Evolutionary conservation across 2,113 vertebrate species (phyloP).

Genomic region (Myiozetetes cayanensis): DNA sequence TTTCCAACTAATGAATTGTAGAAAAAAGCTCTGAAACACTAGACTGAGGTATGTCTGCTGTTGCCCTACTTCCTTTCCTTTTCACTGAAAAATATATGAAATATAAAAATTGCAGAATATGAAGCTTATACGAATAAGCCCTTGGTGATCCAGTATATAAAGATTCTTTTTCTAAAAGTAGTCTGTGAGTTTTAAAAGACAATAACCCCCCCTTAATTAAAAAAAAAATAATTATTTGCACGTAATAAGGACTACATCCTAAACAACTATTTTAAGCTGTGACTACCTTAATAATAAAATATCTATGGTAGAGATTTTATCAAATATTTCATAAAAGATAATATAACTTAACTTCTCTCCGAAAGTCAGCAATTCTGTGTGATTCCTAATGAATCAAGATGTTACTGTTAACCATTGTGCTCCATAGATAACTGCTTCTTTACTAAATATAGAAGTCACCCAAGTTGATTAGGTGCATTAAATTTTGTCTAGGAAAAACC

Average conservation of each 20-base stretch:
- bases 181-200: not conserved
- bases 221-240: not conserved
- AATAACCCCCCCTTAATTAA: fast-evolving
- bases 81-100: not conserved
- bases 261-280: not conserved
- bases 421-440: not conserved
- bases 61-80: not conserved
- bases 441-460: not conserved
- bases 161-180: not conserved
- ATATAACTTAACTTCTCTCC: not conserved
- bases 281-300: not conserved
- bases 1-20: not conserved
- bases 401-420: not conserved
- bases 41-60: not conserved
- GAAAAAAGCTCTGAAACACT: fast-evolving
- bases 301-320: not conserved
- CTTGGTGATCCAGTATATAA: not conserved
- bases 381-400: not conserved
- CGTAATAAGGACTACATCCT: not conserved
- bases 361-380: not conserved
- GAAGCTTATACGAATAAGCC: not conserved
- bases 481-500: not conserved
- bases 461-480: not conserved
- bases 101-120: not conserved
- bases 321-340: not conserved